phyloP scores from a whole-genome alignment of 2,113 vertebrate genomes.

The Vimba vimba region DNA sequence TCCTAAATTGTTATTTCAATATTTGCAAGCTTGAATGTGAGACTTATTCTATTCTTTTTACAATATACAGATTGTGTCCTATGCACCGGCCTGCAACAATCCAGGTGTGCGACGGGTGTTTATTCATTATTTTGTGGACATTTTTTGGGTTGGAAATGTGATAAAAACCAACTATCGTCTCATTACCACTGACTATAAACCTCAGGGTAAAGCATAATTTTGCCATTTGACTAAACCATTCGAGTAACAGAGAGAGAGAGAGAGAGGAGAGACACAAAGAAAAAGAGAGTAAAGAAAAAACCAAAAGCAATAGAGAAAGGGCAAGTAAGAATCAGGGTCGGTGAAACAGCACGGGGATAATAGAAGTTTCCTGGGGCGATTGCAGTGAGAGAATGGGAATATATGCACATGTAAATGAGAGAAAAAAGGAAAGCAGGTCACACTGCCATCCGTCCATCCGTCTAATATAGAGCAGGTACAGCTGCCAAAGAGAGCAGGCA shows the following conservation, averaged over 20 bases:
- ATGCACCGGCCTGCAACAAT: neutral
- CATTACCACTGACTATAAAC: conserved; percentile 1
- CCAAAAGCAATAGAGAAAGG: conserved; percentile 42
- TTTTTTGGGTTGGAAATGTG: neutral
- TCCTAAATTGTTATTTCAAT: too few relatives aligned
- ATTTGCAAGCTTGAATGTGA: neutral
- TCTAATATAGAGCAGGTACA: conserved; percentile 36
- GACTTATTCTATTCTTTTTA: neutral
- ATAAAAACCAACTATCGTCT: neutral
- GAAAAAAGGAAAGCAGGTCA: conserved; percentile 62
- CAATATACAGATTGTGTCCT: neutral
- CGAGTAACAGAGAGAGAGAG: neutral
- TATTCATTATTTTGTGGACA: neutral
- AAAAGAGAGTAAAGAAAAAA: conserved; percentile 29
- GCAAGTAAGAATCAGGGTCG: conserved; percentile 43
- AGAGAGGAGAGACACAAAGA: conserved; percentile 4
- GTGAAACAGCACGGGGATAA: conserved; percentile 63
- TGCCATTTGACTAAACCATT: conserved; percentile 41
- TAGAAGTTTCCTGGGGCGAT: conserved; percentile 64
- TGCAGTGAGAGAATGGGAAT: conserved; percentile 58
- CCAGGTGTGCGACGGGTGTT: neutral
- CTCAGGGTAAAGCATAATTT: conserved; percentile 24
- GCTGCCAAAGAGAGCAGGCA: conserved; percentile 43
- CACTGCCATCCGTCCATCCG: conserved; percentile 52
- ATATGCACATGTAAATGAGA: conserved; percentile 72